These are phyloP conservation scores for Hypercompe scribonia DNA, from an alignment of 2,888 invertebrate species.

Conservation along the genomic window DNA sequence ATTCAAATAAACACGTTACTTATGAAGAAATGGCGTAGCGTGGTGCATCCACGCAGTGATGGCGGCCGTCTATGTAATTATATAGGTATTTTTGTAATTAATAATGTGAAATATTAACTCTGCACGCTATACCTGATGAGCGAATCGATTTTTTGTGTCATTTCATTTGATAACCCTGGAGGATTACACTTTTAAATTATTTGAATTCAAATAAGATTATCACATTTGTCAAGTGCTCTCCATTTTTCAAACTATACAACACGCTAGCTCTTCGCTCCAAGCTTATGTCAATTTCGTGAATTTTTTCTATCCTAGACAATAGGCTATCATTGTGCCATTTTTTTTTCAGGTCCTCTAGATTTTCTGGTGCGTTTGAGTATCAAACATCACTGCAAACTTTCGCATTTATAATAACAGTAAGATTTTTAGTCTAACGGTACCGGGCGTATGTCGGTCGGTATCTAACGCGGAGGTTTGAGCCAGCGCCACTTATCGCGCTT, in stretches of 20 bases:
- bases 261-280: background rate
- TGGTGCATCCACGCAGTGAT: constrained; percentile 37
- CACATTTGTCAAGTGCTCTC: background rate
- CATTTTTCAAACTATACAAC: background rate
- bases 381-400: background rate
- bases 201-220: background rate
- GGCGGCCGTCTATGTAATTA: constrained; percentile 64
- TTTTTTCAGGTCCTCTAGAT: background rate
- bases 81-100: constrained; percentile 65
- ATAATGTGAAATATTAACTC: constrained; percentile 54
- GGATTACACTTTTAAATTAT: background rate
- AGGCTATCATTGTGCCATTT: background rate
- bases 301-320: background rate
- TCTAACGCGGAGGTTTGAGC: constrained; percentile 56
- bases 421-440: constrained; percentile 44
- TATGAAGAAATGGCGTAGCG: constrained; percentile 42
- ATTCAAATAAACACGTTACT: constrained; percentile 41
- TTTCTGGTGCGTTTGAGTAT: background rate
- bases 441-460: constrained; percentile 38
- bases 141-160: constrained; percentile 44
- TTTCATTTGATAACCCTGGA: constrained; percentile 23
- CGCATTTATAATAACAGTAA: background rate
- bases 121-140: constrained; percentile 49
- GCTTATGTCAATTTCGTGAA: background rate
- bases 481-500: constrained; percentile 71